Evolutionary conservation across 2,888 invertebrate genomes (phyloP), one percentile per base, ranked within the genome.

Genomic region (Timema podura): DNA sequence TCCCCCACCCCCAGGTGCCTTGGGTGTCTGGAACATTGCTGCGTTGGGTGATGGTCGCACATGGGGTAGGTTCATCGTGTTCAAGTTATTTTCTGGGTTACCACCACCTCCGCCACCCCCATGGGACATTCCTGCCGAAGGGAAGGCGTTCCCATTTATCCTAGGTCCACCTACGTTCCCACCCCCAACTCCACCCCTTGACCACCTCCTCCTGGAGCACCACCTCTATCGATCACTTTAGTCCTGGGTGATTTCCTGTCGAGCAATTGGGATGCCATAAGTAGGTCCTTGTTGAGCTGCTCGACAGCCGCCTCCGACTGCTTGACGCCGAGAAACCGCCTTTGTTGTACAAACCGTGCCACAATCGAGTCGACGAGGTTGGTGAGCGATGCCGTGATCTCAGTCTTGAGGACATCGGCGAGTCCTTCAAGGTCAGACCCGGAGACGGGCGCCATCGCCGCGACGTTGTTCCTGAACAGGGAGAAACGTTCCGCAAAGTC

Each of bases 351-450:
- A 79, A 92, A 95, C 76, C 93, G 87, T 47, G 92, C 89, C 73
- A 96, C 88, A 72, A 96, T 92, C 30, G 92, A 92, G 81, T 97
- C 96, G 75, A 97, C 92, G 64, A 95, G 85, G 75, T 89, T 91
- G 16, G 91, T 89, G 64, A 97, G 82, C 1, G 93, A 93, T 51
- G 92, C 88, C 45, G 92, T 90, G 75, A 97, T 91, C 84, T 97
- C 96, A 68, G 89, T 89, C 83, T 97, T 97, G 6, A 98, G 85
- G 69, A 92, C 89, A 78, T 95, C 94, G n/a, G 95, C 94, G 67
- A 98, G 85, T 68, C 92, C 91, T 79, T 95, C 93, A 8, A 96
- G 84, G 78, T 96, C 96, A 5, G 91, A 87, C 13, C 91, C 91
- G 1, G 90, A 88, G 76, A 89, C 87, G 59, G 89, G 86, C 71